These are phyloP conservation scores for Prietella phreatophila DNA, from an alignment of 2,113 vertebrate genomes.

Conservation along the genomic window DNA sequence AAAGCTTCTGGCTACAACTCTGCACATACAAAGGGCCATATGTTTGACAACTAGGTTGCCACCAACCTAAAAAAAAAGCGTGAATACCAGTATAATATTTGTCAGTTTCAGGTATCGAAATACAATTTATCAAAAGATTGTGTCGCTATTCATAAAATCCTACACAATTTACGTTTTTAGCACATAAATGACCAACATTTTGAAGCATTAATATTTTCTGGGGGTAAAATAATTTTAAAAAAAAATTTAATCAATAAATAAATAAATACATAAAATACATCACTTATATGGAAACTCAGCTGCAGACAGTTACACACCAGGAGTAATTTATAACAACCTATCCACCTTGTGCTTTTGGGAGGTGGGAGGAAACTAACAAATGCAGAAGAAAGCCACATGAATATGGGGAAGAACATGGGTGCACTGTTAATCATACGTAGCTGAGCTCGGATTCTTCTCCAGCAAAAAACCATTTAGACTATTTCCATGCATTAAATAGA, in stretches of 20 bases:
- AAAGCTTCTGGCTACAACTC: background rate
- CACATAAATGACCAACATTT: background rate
- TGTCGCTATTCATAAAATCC: background rate
- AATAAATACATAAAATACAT: background rate
- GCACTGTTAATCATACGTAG: too few species aligned
- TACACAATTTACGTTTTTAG: background rate
- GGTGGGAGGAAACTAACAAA: background rate
- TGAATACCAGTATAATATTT: too few species aligned
- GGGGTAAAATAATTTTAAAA: too few species aligned
- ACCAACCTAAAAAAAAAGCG: background rate
- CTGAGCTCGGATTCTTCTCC: too few species aligned
- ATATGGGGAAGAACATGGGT: background rate
- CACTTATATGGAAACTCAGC: background rate
- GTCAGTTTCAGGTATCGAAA: background rate
- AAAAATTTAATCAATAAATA: background rate
- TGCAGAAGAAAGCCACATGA: background rate
- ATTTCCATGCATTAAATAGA: too few species aligned
- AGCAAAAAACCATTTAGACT: too few species aligned
- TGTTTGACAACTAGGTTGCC: background rate
- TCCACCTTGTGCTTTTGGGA: background rate
- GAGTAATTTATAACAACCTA: background rate
- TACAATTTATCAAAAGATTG: background rate
- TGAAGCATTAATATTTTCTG: background rate
- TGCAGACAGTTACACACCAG: background rate
- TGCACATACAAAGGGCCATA: background rate